phyloP scores from a whole-genome alignment of 2,113 vertebrate genomes.

The Sapayoa aenigma region DNA sequence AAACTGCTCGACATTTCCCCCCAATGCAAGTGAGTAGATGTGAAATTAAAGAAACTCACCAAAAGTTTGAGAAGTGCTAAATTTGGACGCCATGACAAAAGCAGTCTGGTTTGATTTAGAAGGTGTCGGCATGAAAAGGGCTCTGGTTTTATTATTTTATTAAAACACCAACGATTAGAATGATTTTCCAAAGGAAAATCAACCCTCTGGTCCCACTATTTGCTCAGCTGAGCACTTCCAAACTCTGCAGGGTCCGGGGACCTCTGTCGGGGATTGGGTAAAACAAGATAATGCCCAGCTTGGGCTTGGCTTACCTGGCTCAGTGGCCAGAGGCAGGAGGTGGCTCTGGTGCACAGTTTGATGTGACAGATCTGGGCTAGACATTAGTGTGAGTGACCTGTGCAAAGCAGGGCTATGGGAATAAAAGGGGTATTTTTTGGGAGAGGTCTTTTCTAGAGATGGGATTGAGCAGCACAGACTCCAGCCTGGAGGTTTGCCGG shows the following conservation, averaged over 20 bases:
- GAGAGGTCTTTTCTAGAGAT: not conserved
- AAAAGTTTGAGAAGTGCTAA: slow-evolving; percentile 37
- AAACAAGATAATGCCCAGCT: not conserved
- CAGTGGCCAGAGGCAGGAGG: not conserved
- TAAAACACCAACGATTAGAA: slow-evolving; percentile 48
- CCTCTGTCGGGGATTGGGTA: not conserved
- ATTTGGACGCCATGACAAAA: slow-evolving; percentile 45
- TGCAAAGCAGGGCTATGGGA: not conserved
- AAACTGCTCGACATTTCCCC: not conserved
- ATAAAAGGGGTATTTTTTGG: not conserved
- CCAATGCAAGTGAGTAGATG: not conserved
- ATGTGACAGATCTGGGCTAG: not conserved
- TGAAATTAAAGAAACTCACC: slow-evolving; percentile 32
- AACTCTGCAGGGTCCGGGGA: not conserved
- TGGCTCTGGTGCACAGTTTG: fast-evolving
- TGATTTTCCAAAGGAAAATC: slow-evolving; percentile 47
- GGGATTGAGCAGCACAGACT: not conserved
- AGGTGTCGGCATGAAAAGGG: slow-evolving; percentile 25
- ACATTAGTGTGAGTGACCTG: not conserved
- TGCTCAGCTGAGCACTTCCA: slow-evolving; percentile 58
- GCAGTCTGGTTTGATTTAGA: slow-evolving; percentile 61
- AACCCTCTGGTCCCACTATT: not conserved
- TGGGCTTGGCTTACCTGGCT: not conserved
- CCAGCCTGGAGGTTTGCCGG: not conserved
- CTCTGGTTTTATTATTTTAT: slow-evolving; percentile 43